phyloP scores from a whole-genome alignment of 2,797 vertebrate genomes.

The Platyrinchus mystaceus region DNA sequence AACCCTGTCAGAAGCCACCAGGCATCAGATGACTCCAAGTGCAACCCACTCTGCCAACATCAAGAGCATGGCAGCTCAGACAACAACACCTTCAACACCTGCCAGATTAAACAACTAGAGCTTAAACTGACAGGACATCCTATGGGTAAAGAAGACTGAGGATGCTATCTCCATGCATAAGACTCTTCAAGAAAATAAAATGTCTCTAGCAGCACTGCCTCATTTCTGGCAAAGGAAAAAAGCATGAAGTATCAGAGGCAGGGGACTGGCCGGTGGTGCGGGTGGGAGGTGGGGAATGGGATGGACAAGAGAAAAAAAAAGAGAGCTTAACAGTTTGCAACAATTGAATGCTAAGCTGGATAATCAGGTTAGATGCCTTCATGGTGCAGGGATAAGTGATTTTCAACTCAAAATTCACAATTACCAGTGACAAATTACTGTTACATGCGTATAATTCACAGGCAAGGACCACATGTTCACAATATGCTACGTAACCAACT shows the following conservation, averaged over 20 bases:
- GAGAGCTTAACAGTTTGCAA: background rate
- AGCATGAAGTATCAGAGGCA: background rate
- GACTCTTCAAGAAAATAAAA: background rate
- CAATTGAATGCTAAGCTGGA: background rate
- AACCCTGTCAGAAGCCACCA: background rate
- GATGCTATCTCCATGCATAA: background rate
- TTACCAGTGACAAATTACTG: background rate
- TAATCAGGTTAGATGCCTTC: background rate
- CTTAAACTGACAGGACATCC: background rate
- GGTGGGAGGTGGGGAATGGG: background rate
- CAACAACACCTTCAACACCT: background rate
- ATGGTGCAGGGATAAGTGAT: background rate
- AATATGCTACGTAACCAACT: background rate
- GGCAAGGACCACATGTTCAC: background rate
- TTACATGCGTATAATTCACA: background rate
- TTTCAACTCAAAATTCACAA: background rate
- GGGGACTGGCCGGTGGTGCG: too few relatives aligned
- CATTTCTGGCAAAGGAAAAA: background rate
- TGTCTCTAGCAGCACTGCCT: background rate
- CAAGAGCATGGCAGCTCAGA: background rate
- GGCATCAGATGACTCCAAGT: background rate
- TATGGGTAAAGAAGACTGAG: background rate
- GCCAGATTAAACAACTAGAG: background rate
- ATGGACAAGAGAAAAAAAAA: background rate
- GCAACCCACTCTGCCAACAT: background rate